Evolutionary conservation across 2,888 invertebrate genomes (phyloP).

Genomic region (Drosophila tripunctata): DNA sequence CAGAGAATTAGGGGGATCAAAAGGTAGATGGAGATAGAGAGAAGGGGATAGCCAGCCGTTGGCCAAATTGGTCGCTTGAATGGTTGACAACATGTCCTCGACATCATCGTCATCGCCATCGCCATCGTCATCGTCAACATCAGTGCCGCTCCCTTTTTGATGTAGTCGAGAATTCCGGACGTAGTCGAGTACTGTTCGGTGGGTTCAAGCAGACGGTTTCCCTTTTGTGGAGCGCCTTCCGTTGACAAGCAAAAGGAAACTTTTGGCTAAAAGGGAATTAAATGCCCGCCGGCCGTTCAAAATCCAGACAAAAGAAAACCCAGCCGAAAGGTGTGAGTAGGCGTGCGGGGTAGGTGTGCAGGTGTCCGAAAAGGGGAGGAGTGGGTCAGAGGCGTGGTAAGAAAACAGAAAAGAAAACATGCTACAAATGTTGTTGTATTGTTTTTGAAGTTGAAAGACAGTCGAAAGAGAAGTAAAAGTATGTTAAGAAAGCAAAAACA

Average conservation of each 20-base stretch:
- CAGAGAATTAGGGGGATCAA: neutral
- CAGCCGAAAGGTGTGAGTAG: slow-evolving; percentile 19
- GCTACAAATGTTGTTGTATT: slow-evolving; percentile 60
- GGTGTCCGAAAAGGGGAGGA: slow-evolving; percentile 10
- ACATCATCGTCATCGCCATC: slow-evolving; percentile 19
- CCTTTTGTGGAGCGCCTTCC: slow-evolving; percentile 48
- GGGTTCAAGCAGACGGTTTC: slow-evolving; percentile 48
- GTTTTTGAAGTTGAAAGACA: slow-evolving; percentile 53
- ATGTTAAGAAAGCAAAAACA: slow-evolving; percentile 23
- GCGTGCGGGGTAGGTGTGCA: neutral
- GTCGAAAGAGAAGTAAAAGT: slow-evolving; percentile 16
- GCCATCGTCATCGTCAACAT: slow-evolving; percentile 7
- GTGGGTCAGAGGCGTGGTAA: too few relatives aligned
- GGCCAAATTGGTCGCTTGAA: slow-evolving; percentile 56
- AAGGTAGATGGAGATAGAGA: neutral
- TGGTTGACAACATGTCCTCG: slow-evolving; percentile 64
- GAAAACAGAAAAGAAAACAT: slow-evolving; percentile 45
- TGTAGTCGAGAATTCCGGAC: slow-evolving; percentile 47
- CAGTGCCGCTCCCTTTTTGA: slow-evolving; percentile 47
- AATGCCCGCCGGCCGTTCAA: slow-evolving; percentile 55
- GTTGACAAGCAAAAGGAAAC: slow-evolving; percentile 60
- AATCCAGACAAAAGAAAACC: slow-evolving; percentile 53
- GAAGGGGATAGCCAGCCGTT: neutral
- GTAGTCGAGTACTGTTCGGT: slow-evolving; percentile 25
- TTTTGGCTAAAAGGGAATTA: slow-evolving; percentile 54